Base-by-base conservation (phyloP, 53 echinoderm and acorn worm species). In the Holothuria leucospilota region DNA sequence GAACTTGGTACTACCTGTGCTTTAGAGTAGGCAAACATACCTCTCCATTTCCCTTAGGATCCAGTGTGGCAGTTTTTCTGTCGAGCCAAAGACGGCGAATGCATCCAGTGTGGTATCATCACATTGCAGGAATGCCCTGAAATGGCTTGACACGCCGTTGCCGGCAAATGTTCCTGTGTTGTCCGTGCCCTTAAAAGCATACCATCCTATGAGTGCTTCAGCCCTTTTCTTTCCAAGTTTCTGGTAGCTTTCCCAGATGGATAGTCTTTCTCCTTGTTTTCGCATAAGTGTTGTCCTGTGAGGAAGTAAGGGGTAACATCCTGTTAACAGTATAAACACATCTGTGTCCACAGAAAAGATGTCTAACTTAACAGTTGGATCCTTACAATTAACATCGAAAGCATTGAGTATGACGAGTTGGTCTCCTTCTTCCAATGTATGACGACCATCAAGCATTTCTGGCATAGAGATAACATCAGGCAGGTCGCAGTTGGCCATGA, bases 311-410 rank as follows among this genome's bases (percentile, higher is more conserved):
- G 61, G 59, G 61, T 59, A 58, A 38, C 56, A 28, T 20, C 59
- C 82, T 29, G 53, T 81, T 29, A 81, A 53, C 14, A 81, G 59
- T 13, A 81, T 7, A 58, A 81, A 81, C 23, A 81, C 59, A 81
- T 81, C 25, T 81, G 82, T 81, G 38, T 81, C 82, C 28, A 81
- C 82, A 27, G 82, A 81, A 59, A 81, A 81, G 23, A 81, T 59
- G 61, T 81, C 82, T 25, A 60, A 53, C 14, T 28, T 81, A 27
- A 30, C 59, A 58, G 56, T 5, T 81, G n/a, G 25, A 26, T 40
- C 4, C 40, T 40, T 84, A 12, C 23, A n/a, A 41, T 29, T 84
- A 39, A 64, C 13, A 84, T 84, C 82, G 51, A 84, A 7, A 20
- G 67, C 66, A 84, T 84, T 84, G 20, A 84, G 84, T 26, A 65